phyloP scores from a whole-genome alignment of 1,140 invertebrate genomes.

The Danaus melanippus region DNA sequence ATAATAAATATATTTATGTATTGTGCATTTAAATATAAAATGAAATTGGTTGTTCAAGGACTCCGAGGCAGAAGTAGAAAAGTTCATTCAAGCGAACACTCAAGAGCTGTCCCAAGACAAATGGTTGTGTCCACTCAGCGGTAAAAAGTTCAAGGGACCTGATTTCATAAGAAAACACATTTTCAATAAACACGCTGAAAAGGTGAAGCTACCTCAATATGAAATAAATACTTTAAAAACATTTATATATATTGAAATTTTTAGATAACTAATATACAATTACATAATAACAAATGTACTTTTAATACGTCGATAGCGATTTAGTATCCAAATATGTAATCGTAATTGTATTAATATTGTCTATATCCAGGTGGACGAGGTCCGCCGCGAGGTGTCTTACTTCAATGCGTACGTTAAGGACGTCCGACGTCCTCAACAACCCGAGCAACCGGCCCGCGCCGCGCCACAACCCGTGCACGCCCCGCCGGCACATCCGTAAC shows the following conservation, averaged over 20 bases:
- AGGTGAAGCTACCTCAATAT: constrained; percentile 66
- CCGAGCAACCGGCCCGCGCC: constrained; percentile 84
- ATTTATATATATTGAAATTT: not conserved
- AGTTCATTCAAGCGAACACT: constrained; percentile 94
- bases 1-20: constrained; percentile 6
- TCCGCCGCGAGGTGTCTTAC: constrained; percentile 95
- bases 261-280: too few species aligned
- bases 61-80: constrained; percentile 91
- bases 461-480: constrained; percentile 61
- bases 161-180: constrained; percentile 99
- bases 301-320: too few species aligned
- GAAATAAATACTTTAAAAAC: not conserved
- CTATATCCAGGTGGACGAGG: constrained; percentile 83
- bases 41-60: constrained; percentile 59
- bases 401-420: constrained; percentile 99
- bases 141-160: constrained; percentile 99
- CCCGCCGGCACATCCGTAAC: constrained; percentile 36
- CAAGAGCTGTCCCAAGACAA: constrained; percentile 98
- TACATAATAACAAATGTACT: too few species aligned
- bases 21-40: not conserved
- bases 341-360: not conserved
- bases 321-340: not conserved
- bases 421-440: constrained; percentile 93
- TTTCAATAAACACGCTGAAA: constrained; percentile 97
- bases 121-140: constrained; percentile 98